Percentiles rank a stretch among this genome's conserved stretches.
phyloP scores from a whole-genome alignment of 2,797 vertebrate genomes.

The Australoheros facetus region DNA sequence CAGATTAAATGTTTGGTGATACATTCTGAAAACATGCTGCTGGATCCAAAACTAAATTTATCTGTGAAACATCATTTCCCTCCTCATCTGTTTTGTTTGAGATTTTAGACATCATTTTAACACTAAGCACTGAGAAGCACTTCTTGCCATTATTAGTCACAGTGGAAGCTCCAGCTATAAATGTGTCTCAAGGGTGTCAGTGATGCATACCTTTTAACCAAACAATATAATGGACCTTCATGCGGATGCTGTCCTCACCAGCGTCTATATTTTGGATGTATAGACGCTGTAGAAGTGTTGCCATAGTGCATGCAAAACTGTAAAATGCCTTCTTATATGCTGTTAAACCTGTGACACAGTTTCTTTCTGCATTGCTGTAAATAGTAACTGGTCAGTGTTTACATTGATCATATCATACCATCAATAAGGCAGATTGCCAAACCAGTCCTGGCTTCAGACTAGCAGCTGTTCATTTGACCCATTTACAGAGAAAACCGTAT shows the following conservation, averaged over 20 bases:
- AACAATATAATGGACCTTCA: background rate
- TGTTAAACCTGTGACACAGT: slow-evolving; percentile 14
- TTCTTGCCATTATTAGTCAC: background rate
- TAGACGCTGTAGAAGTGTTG: background rate
- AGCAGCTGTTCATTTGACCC: slow-evolving; percentile 48
- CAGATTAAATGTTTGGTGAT: background rate
- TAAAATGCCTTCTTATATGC: background rate
- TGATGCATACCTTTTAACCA: background rate
- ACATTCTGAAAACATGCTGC: background rate
- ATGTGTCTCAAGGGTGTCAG: background rate
- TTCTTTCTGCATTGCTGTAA: slow-evolving; percentile 25
- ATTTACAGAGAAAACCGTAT: slow-evolving; percentile 41
- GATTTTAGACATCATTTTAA: background rate
- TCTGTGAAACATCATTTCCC: background rate
- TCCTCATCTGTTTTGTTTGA: background rate
- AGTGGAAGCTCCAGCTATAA: background rate
- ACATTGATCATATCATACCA: slow-evolving; percentile 49
- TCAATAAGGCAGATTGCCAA: slow-evolving; percentile 45
- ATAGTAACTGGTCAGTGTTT: slow-evolving; percentile 52
- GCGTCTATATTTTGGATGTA: background rate
- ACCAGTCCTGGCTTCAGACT: slow-evolving; percentile 26
- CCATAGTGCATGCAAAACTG: background rate
- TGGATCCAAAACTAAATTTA: background rate
- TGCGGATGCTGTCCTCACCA: background rate
- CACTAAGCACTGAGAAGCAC: background rate